Evolutionary conservation across 2,797 vertebrate species (phyloP).

Genomic region (Chlorospingus flavigularis): DNA sequence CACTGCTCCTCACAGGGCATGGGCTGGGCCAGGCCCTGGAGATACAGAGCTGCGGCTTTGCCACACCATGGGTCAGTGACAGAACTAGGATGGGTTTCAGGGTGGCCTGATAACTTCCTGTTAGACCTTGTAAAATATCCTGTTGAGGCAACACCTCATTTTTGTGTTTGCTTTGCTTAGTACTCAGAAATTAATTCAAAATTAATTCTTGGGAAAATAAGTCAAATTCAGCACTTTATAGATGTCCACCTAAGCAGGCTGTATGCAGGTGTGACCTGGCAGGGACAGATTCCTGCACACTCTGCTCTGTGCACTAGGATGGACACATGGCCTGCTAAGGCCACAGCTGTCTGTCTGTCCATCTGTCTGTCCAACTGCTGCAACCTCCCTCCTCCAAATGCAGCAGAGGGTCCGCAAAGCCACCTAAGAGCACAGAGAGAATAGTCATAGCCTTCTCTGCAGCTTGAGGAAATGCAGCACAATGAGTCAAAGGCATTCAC

Average conservation of each 20-base stretch:
- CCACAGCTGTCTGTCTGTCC: background rate
- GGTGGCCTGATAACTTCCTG: background rate
- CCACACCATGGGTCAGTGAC: background rate
- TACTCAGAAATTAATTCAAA: background rate
- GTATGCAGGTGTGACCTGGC: background rate
- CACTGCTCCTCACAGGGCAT: background rate
- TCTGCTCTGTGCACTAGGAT: background rate
- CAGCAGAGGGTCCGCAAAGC: background rate
- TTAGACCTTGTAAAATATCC: background rate
- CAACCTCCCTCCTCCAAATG: background rate
- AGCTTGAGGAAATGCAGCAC: background rate
- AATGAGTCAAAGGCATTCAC: background rate
- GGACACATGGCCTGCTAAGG: background rate
- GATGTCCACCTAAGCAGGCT: background rate
- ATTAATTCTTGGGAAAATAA: background rate
- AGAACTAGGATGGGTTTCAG: no score
- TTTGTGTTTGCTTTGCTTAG: background rate
- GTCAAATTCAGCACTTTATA: background rate
- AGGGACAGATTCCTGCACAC: background rate
- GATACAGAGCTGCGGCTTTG: rapidly evolving
- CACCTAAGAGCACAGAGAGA: background rate
- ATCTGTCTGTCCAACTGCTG: background rate
- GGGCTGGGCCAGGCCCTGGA: background rate
- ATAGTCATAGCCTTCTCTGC: background rate
- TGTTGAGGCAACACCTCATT: background rate